Base-by-base conservation (phyloP, 2,888 invertebrate species). In the Eristalis tenax region DNA sequence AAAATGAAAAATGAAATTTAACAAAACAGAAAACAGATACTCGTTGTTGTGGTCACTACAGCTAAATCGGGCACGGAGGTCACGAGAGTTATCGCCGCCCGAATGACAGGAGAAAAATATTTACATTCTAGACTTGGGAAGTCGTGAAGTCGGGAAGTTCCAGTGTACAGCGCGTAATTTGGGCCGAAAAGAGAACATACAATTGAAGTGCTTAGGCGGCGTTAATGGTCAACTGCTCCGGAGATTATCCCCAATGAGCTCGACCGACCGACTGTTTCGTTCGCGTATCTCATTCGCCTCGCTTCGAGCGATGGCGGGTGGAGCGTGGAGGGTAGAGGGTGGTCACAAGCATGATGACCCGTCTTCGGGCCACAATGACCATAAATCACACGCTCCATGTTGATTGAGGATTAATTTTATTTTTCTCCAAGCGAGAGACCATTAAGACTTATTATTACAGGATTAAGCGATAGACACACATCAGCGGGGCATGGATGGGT, bases 71-170 rank as follows among this genome's bases (percentile, higher is more conserved):
- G 69, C 73, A 64, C 69, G 38, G 2, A 18, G 87, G 83, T 87
- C 87, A 87, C 18, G 32, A 50, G 80, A 76, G 87, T 57, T 87
- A 87, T 87, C 87, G 59, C 50, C 57, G 35, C 4, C 13, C 69
- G 50, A 59, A 32, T 22, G 43, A 18, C 71, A 15, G 26, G 32
- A 73, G 43, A 68, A 74, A 75, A 75, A 74, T 69, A 59, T 79
- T 79, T 73, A 59, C 79, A 59, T 73, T 23, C 28, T n/a, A 38
- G 38, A 38, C 4, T n/a, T n/a, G 26, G 26, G 26, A 50, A 65
- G 26, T 10, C 32, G 18, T 18, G n/a, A 22, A 61, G 11, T 10
- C 32, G 18, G 26, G n/a, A 22, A 61, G 11, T 50, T 22, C 26
- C 13, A n/a, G 63, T 50, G 61, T 69, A 78, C 70, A 1, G 6